Evolutionary conservation across 2,797 vertebrate species (phyloP), one percentile per base, ranked within the genome.

Genomic region (Intellagama lesueurii): DNA sequence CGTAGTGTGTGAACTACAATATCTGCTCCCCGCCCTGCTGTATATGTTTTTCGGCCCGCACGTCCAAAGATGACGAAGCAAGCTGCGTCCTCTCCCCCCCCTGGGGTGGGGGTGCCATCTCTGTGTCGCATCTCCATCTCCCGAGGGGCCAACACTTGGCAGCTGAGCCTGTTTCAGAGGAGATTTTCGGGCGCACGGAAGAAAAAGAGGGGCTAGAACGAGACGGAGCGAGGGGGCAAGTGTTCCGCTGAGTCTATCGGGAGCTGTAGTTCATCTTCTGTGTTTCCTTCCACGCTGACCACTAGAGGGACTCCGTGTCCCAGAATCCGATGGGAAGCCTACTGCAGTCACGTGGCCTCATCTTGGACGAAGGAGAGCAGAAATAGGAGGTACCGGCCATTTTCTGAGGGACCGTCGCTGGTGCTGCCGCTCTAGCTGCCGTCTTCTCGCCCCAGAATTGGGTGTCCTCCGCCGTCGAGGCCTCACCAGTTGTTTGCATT

Each of bases 151-250:
- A 7, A 70, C 3, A 22, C 14, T 76, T 40, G 28, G 24, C 73
- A 44, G 16, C 30, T 1, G 9, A 2, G 26, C 72, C 28, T 26
- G 1, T 24, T 19, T 47, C 28, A 32, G 7, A 6, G 52, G n/a
- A 76, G 32, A 44, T 56, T 5, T 30, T 64, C 24, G 9, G 32
- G 52, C 12, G 22, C 19, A 47, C 22, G 19, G 4, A 7, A 14
- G 26, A 22, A 7, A 24, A 56, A 1, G 32, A 70, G n/a, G 22
- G 28, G 17, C 3, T 17, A 16, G 9, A 14, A 6, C 11, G 19
- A 8, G 16, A 7, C 4, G 17, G 1, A 8, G n/a, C 0, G 24
- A 3, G 47, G 0, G 7, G 9, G 6, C 26, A 70, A 22, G 5
- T 4, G 1, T 14, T 8, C 32, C 14, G 52, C 77, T 4, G 4